Evolutionary conservation across 2,888 invertebrate species (phyloP), one percentile per base, ranked within the genome.

Genomic region (Rhorus exstirpatorius): DNA sequence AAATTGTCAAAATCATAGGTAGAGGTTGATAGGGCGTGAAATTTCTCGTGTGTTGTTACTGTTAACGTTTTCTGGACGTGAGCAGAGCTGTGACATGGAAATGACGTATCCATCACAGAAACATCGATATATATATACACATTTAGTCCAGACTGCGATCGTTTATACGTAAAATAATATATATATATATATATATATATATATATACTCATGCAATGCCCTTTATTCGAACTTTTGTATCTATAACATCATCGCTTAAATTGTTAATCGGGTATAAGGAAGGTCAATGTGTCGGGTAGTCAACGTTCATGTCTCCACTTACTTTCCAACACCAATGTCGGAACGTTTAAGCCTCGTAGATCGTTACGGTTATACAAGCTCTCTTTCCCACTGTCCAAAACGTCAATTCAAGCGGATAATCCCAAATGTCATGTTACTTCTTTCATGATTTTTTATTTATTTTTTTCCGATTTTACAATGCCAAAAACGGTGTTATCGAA

Each of bases 181-280:
- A 19, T 31, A 35, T 38, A 26, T 58, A 58, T 21, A n/a, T 3
- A 35, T 58, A 17, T 3, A 58, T 8, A 8, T 31, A 3, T 31
- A 8, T 12, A 38, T 10, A 31, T 8, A 1, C 38, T 1, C 10
- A 38, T 10, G 10, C 35, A 38, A 60, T 60, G 38, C 17, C 77
- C 67, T 68, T 67, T 77, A 67, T 61, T 61, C 68, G 49, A 63
- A 68, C 68, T 80, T 72, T 4, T 31, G 24, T 60, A 35, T 55
- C 83, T 55, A 68, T 63, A 68, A 61, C 58, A 4, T 19, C 2
- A 12, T 10, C 6, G 14, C 35, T 77, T 89, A 35, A 89, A 89
- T 88, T 85, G 86, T 89, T 85, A 79, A 81, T 61, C n/a, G 26
- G 72, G 72, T 87, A 80, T 86, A 85, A 87, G 85, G 86, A 89